These are phyloP conservation scores for Torymus aiolomorphi DNA, from an alignment of 2,888 invertebrate species.

Conservation along the genomic window DNA sequence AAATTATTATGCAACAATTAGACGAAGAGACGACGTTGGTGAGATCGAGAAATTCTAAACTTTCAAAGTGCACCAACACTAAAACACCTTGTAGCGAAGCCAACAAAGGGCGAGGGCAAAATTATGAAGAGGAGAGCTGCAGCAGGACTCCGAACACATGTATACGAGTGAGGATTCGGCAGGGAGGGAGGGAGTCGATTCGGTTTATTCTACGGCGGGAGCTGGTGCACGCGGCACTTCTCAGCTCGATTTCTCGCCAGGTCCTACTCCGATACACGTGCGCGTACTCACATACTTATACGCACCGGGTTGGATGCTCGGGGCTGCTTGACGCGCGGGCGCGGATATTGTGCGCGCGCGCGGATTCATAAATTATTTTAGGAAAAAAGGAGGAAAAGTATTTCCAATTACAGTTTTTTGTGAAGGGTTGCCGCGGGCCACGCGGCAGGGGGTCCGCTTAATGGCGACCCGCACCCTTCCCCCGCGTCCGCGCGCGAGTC, in stretches of 20 bases:
- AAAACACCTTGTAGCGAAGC: too few relatives aligned
- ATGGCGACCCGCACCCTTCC: constrained; percentile 69
- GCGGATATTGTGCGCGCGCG: constrained; percentile 29
- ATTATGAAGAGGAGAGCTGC: too few relatives aligned
- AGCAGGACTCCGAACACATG: too few relatives aligned
- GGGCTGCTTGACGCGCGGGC: not conserved
- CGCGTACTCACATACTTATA: not conserved
- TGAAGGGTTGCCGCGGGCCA: constrained; percentile 76
- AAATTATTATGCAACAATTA: too few relatives aligned
- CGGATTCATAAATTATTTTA: constrained; percentile 75
- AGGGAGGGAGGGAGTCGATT: not conserved
- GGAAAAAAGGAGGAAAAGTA: constrained; percentile 76
- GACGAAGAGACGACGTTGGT: too few relatives aligned
- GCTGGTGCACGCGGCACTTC: constrained; percentile 34
- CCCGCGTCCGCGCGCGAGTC: not conserved
- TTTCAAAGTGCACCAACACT: too few relatives aligned
- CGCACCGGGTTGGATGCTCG: not conserved
- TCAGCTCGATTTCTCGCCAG: constrained; percentile 40
- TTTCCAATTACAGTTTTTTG: constrained; percentile 77
- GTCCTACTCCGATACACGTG: constrained; percentile 8
- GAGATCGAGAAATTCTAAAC: too few relatives aligned
- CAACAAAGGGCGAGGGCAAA: too few relatives aligned
- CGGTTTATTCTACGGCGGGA: constrained; percentile 23
- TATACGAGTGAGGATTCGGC: not conserved
- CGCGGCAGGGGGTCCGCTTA: constrained; percentile 76